Evolutionary conservation across 2,888 invertebrate species (phyloP).

Genomic region (Hirtodrosophila trivittata): DNA sequence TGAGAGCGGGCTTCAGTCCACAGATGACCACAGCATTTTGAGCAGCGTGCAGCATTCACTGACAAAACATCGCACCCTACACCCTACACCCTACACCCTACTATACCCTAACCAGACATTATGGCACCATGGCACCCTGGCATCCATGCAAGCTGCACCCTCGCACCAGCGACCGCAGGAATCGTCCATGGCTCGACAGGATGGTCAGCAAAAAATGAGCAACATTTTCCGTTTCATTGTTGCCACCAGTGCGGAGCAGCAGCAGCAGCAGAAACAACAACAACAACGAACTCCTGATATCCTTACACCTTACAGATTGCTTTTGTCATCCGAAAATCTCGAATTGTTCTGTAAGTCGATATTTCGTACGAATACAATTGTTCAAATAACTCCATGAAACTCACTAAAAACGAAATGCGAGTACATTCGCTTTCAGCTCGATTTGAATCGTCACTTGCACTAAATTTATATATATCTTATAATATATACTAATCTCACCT

Average conservation of each 20-base stretch:
- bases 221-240: constrained; percentile 76
- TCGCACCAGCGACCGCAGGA: constrained; percentile 55
- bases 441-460: too few relatives aligned
- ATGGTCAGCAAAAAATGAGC: constrained; percentile 57
- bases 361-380: too few relatives aligned
- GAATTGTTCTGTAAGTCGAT: too few relatives aligned
- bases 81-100: neutral
- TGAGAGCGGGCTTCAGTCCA: constrained; percentile 40
- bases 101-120: neutral
- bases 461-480: too few relatives aligned
- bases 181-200: constrained; percentile 50
- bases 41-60: constrained; percentile 63
- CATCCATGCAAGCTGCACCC: neutral
- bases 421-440: too few relatives aligned
- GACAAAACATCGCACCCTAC: constrained; percentile 65
- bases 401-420: too few relatives aligned
- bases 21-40: constrained; percentile 70
- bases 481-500: too few relatives aligned
- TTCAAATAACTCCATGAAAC: too few relatives aligned
- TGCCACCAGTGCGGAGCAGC: constrained; percentile 52
- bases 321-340: neutral
- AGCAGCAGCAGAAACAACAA: constrained; percentile 10
- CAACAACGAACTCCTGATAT: constrained; percentile 32
- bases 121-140: constrained; percentile 18
- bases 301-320: constrained; percentile 12